Conservation (phyloP, 2,113 vertebrate genomes). For the Malaclemys terrapin region DNA sequence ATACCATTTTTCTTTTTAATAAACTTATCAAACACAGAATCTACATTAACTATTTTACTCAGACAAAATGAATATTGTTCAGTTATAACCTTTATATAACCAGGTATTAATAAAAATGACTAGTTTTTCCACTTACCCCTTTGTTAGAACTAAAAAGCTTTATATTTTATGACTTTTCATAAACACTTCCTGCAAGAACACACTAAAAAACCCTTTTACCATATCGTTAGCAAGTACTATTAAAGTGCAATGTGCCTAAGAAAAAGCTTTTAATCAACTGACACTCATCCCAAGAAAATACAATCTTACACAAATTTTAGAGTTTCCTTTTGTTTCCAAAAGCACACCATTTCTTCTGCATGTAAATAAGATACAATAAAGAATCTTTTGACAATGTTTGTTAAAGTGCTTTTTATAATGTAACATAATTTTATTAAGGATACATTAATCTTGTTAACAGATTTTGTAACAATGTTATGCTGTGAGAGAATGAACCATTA, state of each 20-base stretch:
- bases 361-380: conserved; percentile 35
- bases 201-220: conserved; percentile 32
- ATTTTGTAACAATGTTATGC: neutral
- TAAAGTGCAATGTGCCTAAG: neutral
- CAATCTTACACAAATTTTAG: neutral
- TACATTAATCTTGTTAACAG: neutral
- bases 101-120: conserved; percentile 29
- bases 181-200: conserved; percentile 40
- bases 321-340: conserved; percentile 22
- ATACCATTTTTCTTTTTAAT: conserved; percentile 7
- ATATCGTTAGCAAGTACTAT: conserved; percentile 24
- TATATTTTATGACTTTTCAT: conserved; percentile 31
- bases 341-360: neutral
- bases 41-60: conserved; percentile 11
- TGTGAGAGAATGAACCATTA: conserved; percentile 28
- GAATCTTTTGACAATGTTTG: neutral
- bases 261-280: conserved; percentile 58
- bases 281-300: conserved; percentile 38
- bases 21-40: conserved; percentile 10
- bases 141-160: conserved; percentile 34
- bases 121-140: neutral
- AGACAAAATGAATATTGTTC: conserved; percentile 11
- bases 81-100: neutral
- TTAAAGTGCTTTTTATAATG: conserved; percentile 22
- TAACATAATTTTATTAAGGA: neutral